Base-by-base conservation (phyloP, 2,888 invertebrate species). In the Chrysodeixis includens region DNA sequence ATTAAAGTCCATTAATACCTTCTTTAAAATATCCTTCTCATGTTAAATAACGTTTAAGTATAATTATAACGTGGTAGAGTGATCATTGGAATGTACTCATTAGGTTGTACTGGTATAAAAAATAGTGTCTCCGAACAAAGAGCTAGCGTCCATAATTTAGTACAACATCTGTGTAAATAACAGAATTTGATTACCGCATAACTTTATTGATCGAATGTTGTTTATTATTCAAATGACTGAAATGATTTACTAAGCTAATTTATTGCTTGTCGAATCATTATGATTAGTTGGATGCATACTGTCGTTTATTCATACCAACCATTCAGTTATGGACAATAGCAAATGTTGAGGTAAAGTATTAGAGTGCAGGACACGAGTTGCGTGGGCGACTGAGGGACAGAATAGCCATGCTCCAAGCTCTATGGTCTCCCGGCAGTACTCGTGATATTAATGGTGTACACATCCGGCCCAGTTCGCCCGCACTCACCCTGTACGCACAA, bases 351-450 rank as follows among this genome's bases (percentile, higher is more conserved):
- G 74, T 70, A 77, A 80, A 81, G 82, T 83, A 74, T 82, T 83
- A 80, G 73, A 66, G 74, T 79, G 77, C 65, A 71, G 77, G 78
- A 78, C 81, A 78, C 72, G 61, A 75, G 53, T 56, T 55, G 84
- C 81, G 88, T 88, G 83, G 86, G 88, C 76, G 83, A 72, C 73
- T 78, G 77, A 74, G 76, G 82, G 85, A 86, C 86, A 85, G 85
- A 88, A 87, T 83, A 83, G 80, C 79, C 76, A 75, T 80, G 79
- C 81, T 81, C 79, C 64, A 75, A 79, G 79, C 81, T 81, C 79
- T 62, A 78, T 77, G 83, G 79, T 81, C 78, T 79, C 82, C 82
- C 79, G 69, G 68, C 62, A 76, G 69, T 76, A 74, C 71, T 81
- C 76, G 76, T 76, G 75, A 83, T 83, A 83, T 84, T 85, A 86